Conservation (phyloP, 64 coral and sea anemone genomes). For the Orbicella faveolata region DNA sequence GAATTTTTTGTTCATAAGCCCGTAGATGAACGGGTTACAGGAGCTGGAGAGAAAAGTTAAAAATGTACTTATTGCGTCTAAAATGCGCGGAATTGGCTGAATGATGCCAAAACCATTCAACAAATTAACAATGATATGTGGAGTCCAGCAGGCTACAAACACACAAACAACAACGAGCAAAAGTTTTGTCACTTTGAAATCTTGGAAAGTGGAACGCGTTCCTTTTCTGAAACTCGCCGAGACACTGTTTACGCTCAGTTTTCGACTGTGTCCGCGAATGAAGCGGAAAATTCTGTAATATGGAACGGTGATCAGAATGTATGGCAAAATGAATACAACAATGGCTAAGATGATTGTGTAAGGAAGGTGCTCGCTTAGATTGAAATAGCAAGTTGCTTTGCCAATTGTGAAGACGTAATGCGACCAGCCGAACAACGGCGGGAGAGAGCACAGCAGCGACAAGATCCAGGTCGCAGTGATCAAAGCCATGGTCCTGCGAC, state of each 20-base stretch:
- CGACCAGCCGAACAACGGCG: conserved; percentile 70
- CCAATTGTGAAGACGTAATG: conserved; percentile 41
- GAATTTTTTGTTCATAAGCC: conserved; percentile 85
- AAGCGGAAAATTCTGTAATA: conserved; percentile 87
- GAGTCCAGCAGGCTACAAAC: conserved; percentile 88
- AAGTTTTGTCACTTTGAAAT: conserved; percentile 87
- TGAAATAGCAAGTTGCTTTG: conserved; percentile 67
- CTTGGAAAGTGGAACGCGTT: conserved; percentile 66
- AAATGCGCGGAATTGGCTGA: conserved; percentile 55
- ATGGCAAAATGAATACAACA: conserved; percentile 67
- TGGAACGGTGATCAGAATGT: conserved; percentile 68
- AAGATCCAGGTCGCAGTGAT: conserved; percentile 67
- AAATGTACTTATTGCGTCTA: conserved; percentile 65
- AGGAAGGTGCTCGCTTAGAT: conserved; percentile 54
- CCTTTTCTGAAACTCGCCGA: conserved; percentile 44
- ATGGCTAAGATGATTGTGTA: conserved; percentile 74
- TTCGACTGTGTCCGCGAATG: conserved; percentile 70
- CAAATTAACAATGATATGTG: conserved; percentile 70
- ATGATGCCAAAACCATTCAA: conserved; percentile 73
- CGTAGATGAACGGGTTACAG: conserved; percentile 83
- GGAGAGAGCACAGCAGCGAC: conserved; percentile 65
- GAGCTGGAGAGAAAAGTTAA: conserved; percentile 79
- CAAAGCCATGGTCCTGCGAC: conserved; percentile 61
- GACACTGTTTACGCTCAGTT: conserved; percentile 53
- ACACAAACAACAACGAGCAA: conserved; percentile 75